phyloP scores from a whole-genome alignment of 2,888 invertebrate genomes.

The Trisateles emortualis region DNA sequence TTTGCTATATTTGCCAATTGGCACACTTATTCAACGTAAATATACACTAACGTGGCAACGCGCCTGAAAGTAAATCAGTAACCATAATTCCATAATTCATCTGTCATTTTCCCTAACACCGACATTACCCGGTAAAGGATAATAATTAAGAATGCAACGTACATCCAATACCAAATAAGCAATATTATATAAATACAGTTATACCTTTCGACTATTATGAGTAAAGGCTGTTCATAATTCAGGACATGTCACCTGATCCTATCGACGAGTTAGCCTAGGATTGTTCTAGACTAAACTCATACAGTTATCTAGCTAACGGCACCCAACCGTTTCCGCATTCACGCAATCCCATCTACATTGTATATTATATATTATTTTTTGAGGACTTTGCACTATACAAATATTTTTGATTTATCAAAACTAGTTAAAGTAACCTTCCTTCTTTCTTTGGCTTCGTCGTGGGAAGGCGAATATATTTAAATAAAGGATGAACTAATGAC shows the following conservation, averaged over 20 bases:
- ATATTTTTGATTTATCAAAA: too few relatives aligned
- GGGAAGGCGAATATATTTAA: too few relatives aligned
- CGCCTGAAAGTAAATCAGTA: too few relatives aligned
- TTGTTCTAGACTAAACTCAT: conserved; percentile 81
- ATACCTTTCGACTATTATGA: conserved; percentile 28
- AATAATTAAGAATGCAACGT: too few relatives aligned
- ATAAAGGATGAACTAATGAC: too few relatives aligned
- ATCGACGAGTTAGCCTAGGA: conserved; percentile 72
- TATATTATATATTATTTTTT: conserved; percentile 54
- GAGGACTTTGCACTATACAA: conserved; percentile 4
- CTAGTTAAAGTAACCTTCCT: conserved; percentile 23
- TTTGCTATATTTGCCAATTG: too few relatives aligned
- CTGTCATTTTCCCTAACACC: too few relatives aligned
- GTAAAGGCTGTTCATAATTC: conserved; percentile 67
- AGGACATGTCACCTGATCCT: conserved; percentile 76
- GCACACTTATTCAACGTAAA: too few relatives aligned
- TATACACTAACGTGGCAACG: too few relatives aligned
- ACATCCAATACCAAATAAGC: not conserved
- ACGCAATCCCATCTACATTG: conserved; percentile 70
- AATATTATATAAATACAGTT: conserved; percentile 15
- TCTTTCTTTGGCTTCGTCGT: too few relatives aligned
- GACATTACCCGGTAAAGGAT: too few relatives aligned
- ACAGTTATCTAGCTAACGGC: conserved; percentile 82
- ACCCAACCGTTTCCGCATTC: conserved; percentile 77
- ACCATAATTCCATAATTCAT: too few relatives aligned